Base-by-base conservation (phyloP, 2,797 vertebrate species). In the Allobates femoralis region DNA sequence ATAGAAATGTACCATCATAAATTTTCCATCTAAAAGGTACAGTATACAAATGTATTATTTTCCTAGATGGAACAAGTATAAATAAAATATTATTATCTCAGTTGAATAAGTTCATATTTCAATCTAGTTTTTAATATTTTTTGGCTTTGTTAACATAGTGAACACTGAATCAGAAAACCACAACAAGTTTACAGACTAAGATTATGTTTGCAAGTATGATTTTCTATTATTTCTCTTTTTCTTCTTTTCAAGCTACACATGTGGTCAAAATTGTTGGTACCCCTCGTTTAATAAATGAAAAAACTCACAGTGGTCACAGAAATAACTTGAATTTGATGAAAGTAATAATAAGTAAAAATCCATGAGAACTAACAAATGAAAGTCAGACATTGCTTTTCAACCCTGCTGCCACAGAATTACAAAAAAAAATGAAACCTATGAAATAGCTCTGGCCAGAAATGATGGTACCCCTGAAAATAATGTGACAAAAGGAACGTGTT, bases 1-100 rank as follows among this genome's bases (percentile, higher is more conserved):
- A 58, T 78, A 34, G 34, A 58, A 34, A 21, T 30, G 28, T 76
- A 30, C 73, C 15, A 51, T 76, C 46, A 53, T 51, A 53, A 28
- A 7, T 32, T 18, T 77, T 30, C 4, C 11, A 37, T 41, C 56
- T 41, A 55, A 62, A 62, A 60, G 34, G 56, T 41, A 79, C 77
- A 79, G n/a, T 37, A 79, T 62, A 23, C 56, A 79, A 79, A 60
- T 41, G 32, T 41, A 60, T 8, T 34, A 7, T 14, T 79, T 62
- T 26, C 5, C 12, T 18, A 3, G 23, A 41, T 23, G 56, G 55
- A 34, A 41, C 0, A 79, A 15, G 5, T 37, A 32, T 8, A 16
- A 30, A 37, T n/a, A 41, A 79, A 41, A 62, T 62, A 16, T 8
- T 16, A 62, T 41, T 37, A 62, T 41, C 55, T 62, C 7, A 10